These are phyloP conservation scores for Leptopilina syphax DNA, from an alignment of 2,888 invertebrate species.

Conservation along the genomic window DNA sequence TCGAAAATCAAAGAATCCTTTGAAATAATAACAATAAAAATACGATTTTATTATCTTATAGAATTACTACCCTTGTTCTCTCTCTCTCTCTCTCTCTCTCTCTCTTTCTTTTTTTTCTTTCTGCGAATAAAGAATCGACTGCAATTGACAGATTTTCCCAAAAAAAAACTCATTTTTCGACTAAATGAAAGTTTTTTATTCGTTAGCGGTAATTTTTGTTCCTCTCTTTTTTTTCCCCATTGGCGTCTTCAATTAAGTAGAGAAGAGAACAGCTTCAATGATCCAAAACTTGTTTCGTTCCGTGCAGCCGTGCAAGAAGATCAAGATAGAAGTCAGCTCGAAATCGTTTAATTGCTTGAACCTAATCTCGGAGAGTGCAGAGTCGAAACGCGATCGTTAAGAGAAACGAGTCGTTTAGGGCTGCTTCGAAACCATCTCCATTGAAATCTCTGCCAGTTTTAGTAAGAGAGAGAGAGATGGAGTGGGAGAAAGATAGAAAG, in stretches of 20 bases:
- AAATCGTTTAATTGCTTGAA: slow-evolving; percentile 59
- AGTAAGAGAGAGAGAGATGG: not conserved
- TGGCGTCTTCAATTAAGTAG: slow-evolving; percentile 27
- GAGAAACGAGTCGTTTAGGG: slow-evolving; percentile 47
- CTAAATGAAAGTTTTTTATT: no score
- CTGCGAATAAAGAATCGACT: no score
- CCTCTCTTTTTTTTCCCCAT: not conserved
- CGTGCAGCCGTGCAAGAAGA: slow-evolving; percentile 34
- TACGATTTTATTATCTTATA: no score
- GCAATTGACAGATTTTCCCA: no score
- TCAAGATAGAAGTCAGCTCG: slow-evolving; percentile 44
- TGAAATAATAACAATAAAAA: no score
- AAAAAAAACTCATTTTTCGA: no score
- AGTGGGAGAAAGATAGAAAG: no score
- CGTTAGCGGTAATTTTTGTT: no score
- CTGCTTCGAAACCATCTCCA: slow-evolving; percentile 47
- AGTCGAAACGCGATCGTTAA: slow-evolving; percentile 45
- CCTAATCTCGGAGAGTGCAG: slow-evolving; percentile 57
- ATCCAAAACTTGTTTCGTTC: slow-evolving; percentile 38
- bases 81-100: no score
- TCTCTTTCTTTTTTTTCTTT: no score
- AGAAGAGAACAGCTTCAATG: slow-evolving; percentile 29
- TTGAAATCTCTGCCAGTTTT: slow-evolving; percentile 47
- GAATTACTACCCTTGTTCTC: no score
- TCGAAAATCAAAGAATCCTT: no score